Evolutionary conservation across 2,797 vertebrate species (phyloP).

Genomic region (Melopsittacus undulatus): DNA sequence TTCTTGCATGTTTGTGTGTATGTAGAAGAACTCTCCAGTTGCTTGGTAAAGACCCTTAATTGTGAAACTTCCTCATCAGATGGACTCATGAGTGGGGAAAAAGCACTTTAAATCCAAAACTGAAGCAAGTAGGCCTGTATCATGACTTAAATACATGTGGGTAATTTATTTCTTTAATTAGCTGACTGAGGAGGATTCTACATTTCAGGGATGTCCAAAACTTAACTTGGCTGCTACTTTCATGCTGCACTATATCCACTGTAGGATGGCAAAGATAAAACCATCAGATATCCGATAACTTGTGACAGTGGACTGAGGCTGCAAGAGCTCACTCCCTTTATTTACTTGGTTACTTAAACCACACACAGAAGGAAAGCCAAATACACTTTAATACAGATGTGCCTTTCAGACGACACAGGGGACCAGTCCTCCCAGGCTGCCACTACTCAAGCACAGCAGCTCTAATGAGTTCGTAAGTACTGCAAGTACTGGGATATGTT

Average conservation of each 20-base stretch:
- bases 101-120: background rate
- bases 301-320: background rate
- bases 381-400: background rate
- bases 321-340: background rate
- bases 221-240: background rate
- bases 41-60: background rate
- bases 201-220: background rate
- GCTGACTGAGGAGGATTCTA: background rate
- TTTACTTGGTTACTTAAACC: background rate
- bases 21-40: background rate
- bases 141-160: background rate
- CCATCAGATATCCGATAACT: background rate
- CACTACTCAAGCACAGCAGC: background rate
- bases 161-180: background rate
- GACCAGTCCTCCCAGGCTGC: background rate
- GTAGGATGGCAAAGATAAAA: background rate
- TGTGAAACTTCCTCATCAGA: background rate
- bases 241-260: fast-evolving
- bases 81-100: background rate
- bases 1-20: too few relatives aligned
- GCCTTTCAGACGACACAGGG: background rate
- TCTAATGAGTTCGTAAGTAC: background rate
- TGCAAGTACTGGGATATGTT: background rate
- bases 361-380: background rate
- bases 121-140: background rate